Base-by-base conservation (phyloP, 2,113 vertebrate genomes). In the Seriola rivoliana region DNA sequence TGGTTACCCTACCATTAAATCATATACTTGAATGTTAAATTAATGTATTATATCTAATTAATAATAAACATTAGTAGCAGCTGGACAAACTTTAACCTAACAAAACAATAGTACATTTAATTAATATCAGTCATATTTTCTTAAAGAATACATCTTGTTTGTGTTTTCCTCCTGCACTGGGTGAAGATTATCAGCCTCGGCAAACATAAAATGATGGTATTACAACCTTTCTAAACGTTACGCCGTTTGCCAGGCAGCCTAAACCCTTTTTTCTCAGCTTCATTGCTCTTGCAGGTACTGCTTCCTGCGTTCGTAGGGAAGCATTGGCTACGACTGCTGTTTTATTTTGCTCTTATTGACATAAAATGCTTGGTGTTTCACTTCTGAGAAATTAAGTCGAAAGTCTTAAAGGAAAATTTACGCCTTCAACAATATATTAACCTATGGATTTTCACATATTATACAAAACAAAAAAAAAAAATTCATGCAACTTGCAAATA, bases 311-410 rank as follows among this genome's bases (percentile, higher is more conserved):
- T 38, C 65, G 16, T 73, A 16, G 23, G 16, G 40, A 16, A 55
- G 34, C 10, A 25, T 2, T 70, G 69, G 17, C 38, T 1, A 4
- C 44, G 23, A 46, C 42, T 25, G 36, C 36, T 64, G 36, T 63
- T 80, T 75, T 42, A 60, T 76, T 75, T 50, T 44, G 32, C 40
- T 42, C 40, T 62, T 57, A 42, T 25, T 64, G 58, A 62, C 44
- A 54, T 60, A 25, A 76, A 70, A 58, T 8, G 29, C 76, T 23
- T 21, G 5, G 8, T 4, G 13, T 64, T 25, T 60, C 4, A 36
- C 40, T 74, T 74, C 1, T 6, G 21, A n/a, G 57, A 67, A 65
- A 65, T 13, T 44, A 50, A 48, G 32, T 42, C 44, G 34, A 64
- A 75, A 60, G 14, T 78, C 0, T 23, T 23, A 46, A 64, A 55